Evolutionary conservation across 2,888 invertebrate species (phyloP).

Genomic region (Catocala fraxini): DNA sequence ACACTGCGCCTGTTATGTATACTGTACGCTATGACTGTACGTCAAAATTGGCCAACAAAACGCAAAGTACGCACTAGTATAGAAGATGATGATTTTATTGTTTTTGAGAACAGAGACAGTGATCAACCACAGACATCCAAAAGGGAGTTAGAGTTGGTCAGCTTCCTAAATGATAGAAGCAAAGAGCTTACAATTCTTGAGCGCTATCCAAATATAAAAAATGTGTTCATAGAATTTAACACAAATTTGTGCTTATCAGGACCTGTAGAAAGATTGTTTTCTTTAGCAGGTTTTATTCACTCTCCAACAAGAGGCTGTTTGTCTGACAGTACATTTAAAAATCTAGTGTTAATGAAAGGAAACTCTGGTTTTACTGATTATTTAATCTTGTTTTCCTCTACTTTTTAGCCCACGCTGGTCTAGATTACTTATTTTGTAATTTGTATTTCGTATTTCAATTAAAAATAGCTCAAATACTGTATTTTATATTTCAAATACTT

Average conservation of each 20-base stretch:
- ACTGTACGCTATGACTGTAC: too few species aligned
- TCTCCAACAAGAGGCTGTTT: slow-evolving; percentile 14
- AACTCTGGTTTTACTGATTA: background rate
- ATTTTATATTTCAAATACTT: background rate
- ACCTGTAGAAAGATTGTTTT: slow-evolving; percentile 23
- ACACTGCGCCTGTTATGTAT: too few species aligned
- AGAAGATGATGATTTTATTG: too few species aligned
- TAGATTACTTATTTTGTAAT: background rate
- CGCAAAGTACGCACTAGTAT: too few species aligned
- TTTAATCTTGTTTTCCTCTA: too few species aligned
- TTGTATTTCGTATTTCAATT: background rate
- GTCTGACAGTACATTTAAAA: slow-evolving; percentile 16
- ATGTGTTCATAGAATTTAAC: slow-evolving; percentile 18
- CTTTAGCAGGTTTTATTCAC: slow-evolving; percentile 28
- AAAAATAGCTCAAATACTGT: background rate
- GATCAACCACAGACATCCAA: too few species aligned
- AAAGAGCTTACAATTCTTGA: slow-evolving; percentile 2
- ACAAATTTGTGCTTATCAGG: slow-evolving; percentile 25
- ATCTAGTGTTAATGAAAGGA: slow-evolving; percentile 19
- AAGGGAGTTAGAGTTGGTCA: too few species aligned
- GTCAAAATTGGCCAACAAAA: too few species aligned
- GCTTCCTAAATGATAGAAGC: background rate
- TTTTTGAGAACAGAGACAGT: too few species aligned
- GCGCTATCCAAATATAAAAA: slow-evolving; percentile 12
- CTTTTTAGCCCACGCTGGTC: too few species aligned